A percentile compares a stretch with the other conserved stretches of the same genome.
These are phyloP conservation scores for Drosophila emarginata DNA, from an alignment of 2,888 invertebrate species.

Conservation along the genomic window DNA sequence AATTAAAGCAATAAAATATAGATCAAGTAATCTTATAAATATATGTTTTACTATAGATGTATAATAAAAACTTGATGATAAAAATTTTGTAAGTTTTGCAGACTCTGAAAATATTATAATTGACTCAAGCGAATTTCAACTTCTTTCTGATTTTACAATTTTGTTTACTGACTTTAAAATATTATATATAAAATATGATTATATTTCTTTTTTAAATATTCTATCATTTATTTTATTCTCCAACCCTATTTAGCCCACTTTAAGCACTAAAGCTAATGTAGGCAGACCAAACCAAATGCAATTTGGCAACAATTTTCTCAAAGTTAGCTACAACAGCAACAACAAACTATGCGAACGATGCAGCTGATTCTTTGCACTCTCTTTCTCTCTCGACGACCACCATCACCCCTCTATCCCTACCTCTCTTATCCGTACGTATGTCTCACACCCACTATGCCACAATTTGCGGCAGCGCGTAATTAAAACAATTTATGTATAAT, in stretches of 20 bases:
- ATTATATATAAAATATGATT: too few species aligned
- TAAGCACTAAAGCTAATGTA: slow-evolving; percentile 40
- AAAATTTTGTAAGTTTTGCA: too few species aligned
- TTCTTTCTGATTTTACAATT: too few species aligned
- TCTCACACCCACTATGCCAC: slow-evolving; percentile 53
- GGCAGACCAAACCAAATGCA: slow-evolving; percentile 57
- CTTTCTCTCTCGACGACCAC: neutral
- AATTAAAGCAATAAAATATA: too few species aligned
- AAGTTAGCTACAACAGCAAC: slow-evolving; percentile 52
- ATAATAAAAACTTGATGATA: too few species aligned
- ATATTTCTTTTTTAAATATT: too few species aligned
- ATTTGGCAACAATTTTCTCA: slow-evolving; percentile 76
- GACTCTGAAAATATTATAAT: too few species aligned
- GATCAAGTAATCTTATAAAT: too few species aligned
- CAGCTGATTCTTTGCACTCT: slow-evolving; percentile 19
- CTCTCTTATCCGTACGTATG: neutral
- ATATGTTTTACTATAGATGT: too few species aligned
- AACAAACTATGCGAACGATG: slow-evolving; percentile 37
- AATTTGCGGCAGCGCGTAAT: slow-evolving; percentile 77
- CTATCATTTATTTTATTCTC: neutral
- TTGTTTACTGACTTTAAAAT: too few species aligned
- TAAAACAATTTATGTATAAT: slow-evolving; percentile 74
- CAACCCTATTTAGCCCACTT: slow-evolving; percentile 46
- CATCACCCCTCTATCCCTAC: neutral
- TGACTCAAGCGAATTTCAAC: too few species aligned